Evolutionary conservation across 2,113 vertebrate species (phyloP).

Genomic region (Formicarius rufipectus): DNA sequence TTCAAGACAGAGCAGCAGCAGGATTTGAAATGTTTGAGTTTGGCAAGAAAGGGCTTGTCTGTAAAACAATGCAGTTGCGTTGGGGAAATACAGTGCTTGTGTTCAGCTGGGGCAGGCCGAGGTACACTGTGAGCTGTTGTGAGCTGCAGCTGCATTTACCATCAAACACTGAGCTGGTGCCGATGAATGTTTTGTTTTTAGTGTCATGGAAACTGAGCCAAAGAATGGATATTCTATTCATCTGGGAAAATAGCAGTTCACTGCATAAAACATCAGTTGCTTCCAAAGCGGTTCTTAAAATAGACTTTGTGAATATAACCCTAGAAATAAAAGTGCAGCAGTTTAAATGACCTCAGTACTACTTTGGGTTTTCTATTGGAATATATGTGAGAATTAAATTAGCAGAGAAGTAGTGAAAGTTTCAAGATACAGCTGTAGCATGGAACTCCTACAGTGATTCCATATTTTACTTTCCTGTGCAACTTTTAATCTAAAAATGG

Average conservation of each 20-base stretch:
- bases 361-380: not conserved
- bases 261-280: constrained; percentile 75
- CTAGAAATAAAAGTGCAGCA: constrained; percentile 57
- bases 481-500: not conserved
- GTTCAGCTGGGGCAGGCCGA: constrained; percentile 48
- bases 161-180: constrained; percentile 74
- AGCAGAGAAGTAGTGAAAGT: not conserved
- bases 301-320: constrained; percentile 71
- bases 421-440: not conserved
- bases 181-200: constrained; percentile 81
- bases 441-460: not conserved
- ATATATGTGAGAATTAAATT: constrained; percentile 4
- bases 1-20: constrained; percentile 13
- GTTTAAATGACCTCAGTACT: constrained; percentile 42
- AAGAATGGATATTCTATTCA: constrained; percentile 80
- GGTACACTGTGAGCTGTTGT: constrained; percentile 67
- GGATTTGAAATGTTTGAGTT: constrained; percentile 47
- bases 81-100: constrained; percentile 69
- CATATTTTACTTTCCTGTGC: not conserved
- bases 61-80: constrained; percentile 63
- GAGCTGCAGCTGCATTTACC: constrained; percentile 80
- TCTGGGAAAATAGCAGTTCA: constrained; percentile 77
- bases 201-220: constrained; percentile 83
- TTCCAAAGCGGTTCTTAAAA: constrained; percentile 76
- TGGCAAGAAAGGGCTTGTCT: constrained; percentile 44